phyloP scores from a whole-genome alignment of 2,113 vertebrate species.

The Limanda limanda region DNA sequence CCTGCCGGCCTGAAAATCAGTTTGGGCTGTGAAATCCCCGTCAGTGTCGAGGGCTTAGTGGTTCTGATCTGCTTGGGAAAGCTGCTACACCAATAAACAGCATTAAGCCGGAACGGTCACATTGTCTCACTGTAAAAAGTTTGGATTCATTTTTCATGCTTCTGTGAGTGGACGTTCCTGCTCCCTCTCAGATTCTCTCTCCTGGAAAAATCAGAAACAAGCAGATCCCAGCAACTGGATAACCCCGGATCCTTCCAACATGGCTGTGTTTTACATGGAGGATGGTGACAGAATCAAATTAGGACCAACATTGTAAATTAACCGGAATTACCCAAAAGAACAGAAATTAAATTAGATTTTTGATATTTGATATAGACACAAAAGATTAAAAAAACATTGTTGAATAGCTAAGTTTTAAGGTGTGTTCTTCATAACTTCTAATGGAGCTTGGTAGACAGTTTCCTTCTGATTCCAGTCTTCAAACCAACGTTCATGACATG shows the following conservation, averaged over 20 bases:
- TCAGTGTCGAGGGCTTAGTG: slow-evolving; percentile 66
- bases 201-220: slow-evolving; percentile 10
- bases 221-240: background rate
- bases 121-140: slow-evolving; percentile 70
- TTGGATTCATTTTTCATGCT: slow-evolving; percentile 50
- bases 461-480: background rate
- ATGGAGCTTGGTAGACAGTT: background rate
- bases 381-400: too few relatives aligned
- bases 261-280: background rate
- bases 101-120: slow-evolving; percentile 70
- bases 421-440: too few relatives aligned
- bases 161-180: background rate
- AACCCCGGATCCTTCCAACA: background rate
- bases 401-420: too few relatives aligned
- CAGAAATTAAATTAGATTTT: too few relatives aligned
- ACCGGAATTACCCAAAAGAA: too few relatives aligned
- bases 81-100: slow-evolving; percentile 66
- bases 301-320: too few relatives aligned
- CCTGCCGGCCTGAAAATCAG: slow-evolving; percentile 68
- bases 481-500: background rate
- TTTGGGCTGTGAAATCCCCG: slow-evolving; percentile 75
- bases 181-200: background rate
- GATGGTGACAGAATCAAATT: too few relatives aligned
- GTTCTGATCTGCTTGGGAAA: slow-evolving; percentile 75
- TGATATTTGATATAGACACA: too few relatives aligned